Evolutionary conservation across 2,888 invertebrate species (phyloP).

Genomic region (Pediacus dermestoides): DNA sequence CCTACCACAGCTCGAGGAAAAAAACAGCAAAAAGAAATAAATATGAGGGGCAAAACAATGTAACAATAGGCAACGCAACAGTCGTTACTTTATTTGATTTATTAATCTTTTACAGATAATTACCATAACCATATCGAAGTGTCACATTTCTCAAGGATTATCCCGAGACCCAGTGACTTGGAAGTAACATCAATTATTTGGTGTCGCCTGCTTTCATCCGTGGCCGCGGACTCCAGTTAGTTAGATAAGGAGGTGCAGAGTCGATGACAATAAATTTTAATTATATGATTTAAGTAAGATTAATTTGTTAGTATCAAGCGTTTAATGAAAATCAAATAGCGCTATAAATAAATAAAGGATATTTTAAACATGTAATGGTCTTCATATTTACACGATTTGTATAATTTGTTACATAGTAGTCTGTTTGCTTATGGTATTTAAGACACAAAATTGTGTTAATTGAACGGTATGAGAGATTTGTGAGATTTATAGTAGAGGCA

Average conservation of each 20-base stretch:
- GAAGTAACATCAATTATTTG: slow-evolving; percentile 22
- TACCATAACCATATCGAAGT: slow-evolving; percentile 21
- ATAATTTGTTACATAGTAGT: too few relatives aligned
- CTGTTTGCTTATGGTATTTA: too few relatives aligned
- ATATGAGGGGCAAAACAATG: slow-evolving; percentile 1
- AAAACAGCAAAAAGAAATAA: slow-evolving; percentile 1
- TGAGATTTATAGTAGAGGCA: too few relatives aligned
- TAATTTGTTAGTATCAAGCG: slow-evolving; percentile 15
- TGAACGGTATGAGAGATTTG: too few relatives aligned
- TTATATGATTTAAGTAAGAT: slow-evolving; percentile 26
- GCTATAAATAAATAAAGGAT: slow-evolving; percentile 5
- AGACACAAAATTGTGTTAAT: too few relatives aligned
- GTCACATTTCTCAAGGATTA: slow-evolving; percentile 22
- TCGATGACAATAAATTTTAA: slow-evolving; percentile 24
- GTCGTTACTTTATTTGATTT: slow-evolving; percentile 15
- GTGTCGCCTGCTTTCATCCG: slow-evolving; percentile 12
- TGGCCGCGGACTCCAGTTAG: not conserved
- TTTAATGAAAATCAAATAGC: slow-evolving; percentile 8
- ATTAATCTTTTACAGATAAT: slow-evolving; percentile 14
- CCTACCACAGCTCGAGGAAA: too few relatives aligned
- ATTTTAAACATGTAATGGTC: too few relatives aligned
- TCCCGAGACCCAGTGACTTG: slow-evolving; percentile 10
- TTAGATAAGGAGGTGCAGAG: slow-evolving; percentile 12
- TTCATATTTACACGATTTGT: too few relatives aligned
- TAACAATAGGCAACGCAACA: slow-evolving; percentile 7